Evolutionary conservation across 1,140 invertebrate genomes (phyloP).

Genomic region (Hydropsyche tenuis): DNA sequence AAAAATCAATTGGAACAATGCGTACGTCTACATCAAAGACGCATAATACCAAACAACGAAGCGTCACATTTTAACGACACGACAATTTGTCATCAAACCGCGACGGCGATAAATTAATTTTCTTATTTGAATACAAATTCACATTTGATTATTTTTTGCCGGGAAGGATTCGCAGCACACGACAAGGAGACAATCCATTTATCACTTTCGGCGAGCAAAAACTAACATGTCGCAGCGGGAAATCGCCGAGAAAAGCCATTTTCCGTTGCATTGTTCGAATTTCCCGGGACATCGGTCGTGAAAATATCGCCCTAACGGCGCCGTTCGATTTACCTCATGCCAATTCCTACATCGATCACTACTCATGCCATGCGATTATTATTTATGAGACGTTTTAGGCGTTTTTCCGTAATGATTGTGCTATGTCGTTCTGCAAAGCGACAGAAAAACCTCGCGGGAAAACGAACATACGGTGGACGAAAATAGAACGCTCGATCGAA

Average conservation of each 20-base stretch:
- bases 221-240: conserved; percentile 1
- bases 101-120: background rate
- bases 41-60: conserved; percentile 16
- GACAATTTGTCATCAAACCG: conserved; percentile 11
- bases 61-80: conserved; percentile 19
- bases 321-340: conserved; percentile 23
- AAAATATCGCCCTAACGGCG: conserved; percentile 5
- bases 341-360: conserved; percentile 3
- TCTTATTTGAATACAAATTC: no score
- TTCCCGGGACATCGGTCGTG: conserved; percentile 6
- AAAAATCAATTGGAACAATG: conserved; percentile 34
- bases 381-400: no score
- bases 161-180: no score
- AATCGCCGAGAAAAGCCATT: conserved; percentile 10
- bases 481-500: no score
- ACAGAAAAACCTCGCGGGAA: no score
- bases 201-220: conserved; percentile 6
- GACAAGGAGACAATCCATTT: conserved; percentile 15
- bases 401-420: no score
- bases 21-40: conserved; percentile 16
- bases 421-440: no score
- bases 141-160: no score
- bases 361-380: background rate
- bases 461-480: no score
- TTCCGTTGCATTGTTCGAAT: conserved; percentile 18